phyloP scores from a whole-genome alignment of 2,888 invertebrate genomes.

The Cinara cedri region DNA sequence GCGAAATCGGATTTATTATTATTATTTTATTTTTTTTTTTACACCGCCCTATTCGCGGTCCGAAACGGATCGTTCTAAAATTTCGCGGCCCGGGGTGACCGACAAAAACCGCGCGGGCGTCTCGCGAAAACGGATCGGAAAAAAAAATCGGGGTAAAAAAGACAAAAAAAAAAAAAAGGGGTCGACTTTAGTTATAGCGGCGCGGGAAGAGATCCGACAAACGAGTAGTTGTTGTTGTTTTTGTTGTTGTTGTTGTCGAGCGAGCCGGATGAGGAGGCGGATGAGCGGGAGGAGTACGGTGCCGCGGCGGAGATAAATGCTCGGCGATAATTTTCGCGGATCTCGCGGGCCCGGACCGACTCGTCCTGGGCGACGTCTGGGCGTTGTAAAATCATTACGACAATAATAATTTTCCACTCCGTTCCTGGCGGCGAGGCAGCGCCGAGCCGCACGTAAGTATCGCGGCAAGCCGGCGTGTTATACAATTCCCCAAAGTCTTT shows the following conservation, averaged over 20 bases:
- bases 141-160: background rate
- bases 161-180: conserved; percentile 8
- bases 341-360: background rate
- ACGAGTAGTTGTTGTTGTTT: conserved; percentile 17
- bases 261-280: too few relatives aligned
- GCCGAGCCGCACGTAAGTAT: conserved; percentile 14
- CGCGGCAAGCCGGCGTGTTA: conserved; percentile 21
- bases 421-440: background rate
- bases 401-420: conserved; percentile 50
- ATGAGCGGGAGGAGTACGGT: background rate
- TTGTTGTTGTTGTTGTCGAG: too few relatives aligned
- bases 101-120: conserved; percentile 16
- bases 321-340: conserved; percentile 50
- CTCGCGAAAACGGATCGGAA: background rate
- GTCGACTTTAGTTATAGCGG: conserved; percentile 16
- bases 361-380: conserved; percentile 34
- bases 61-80: conserved; percentile 42
- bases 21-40: conserved; percentile 33
- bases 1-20: conserved; percentile 50
- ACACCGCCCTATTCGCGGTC: conserved; percentile 21
- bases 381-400: conserved; percentile 56
- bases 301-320: conserved; percentile 41
- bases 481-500: conserved; percentile 56
- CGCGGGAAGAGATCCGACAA: conserved; percentile 6
- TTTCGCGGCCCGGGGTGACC: background rate